A percentile compares a stretch with the other conserved stretches of the same genome.
phyloP scores from a whole-genome alignment of 2,888 invertebrate species.

The Chelonus formosanus region DNA sequence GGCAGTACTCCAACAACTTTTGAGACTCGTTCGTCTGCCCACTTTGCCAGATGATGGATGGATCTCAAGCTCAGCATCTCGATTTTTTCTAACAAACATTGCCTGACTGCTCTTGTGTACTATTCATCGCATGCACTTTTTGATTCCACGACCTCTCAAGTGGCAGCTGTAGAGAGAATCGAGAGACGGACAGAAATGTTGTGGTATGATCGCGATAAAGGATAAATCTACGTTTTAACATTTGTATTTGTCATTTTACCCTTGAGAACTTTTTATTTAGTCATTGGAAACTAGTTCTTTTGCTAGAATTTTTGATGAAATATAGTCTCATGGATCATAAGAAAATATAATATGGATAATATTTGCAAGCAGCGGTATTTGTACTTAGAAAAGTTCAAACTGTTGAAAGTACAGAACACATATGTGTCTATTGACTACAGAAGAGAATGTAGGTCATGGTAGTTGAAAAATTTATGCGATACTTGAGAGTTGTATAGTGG shows the following conservation, averaged over 20 bases:
- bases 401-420: constrained; percentile 25
- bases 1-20: constrained; percentile 43
- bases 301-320: too few relatives aligned
- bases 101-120: constrained; percentile 1
- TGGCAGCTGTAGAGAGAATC: constrained; percentile 41
- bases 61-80: constrained; percentile 38
- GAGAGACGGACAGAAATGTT: constrained; percentile 39
- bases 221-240: constrained; percentile 11
- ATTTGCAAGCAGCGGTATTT: background rate
- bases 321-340: background rate
- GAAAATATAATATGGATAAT: background rate
- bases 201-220: constrained; percentile 44
- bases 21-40: constrained; percentile 50
- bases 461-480: constrained; percentile 52
- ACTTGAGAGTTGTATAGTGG: constrained; percentile 28
- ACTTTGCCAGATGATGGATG: constrained; percentile 56
- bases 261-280: constrained; percentile 15
- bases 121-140: constrained; percentile 22
- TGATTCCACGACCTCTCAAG: constrained; percentile 33
- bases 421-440: constrained; percentile 29
- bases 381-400: constrained; percentile 21
- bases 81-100: background rate
- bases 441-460: constrained; percentile 47
- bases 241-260: constrained; percentile 31
- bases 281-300: too few relatives aligned